phyloP scores from a whole-genome alignment of 2,113 vertebrate species.

The Ailurus styani region DNA sequence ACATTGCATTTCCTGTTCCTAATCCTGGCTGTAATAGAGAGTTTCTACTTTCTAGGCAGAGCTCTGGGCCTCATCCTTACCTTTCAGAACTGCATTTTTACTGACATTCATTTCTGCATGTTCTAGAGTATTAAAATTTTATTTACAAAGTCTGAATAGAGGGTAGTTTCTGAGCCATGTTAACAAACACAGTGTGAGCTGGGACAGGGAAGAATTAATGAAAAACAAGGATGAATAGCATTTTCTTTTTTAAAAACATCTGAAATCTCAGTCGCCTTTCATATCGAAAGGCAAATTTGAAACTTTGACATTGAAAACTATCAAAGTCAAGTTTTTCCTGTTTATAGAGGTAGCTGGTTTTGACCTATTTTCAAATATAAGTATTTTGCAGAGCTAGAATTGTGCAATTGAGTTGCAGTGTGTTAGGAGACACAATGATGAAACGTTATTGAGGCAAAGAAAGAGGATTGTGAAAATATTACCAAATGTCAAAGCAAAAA shows the following conservation, averaged over 20 bases:
- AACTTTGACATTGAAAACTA: neutral
- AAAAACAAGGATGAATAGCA: neutral
- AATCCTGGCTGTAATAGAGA: neutral
- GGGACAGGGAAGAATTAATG: neutral
- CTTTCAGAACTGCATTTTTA: neutral
- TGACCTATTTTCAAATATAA: neutral
- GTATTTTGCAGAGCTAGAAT: neutral
- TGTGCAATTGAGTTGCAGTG: neutral
- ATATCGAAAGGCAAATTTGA: neutral
- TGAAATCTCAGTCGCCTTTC: neutral
- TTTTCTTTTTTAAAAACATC: neutral
- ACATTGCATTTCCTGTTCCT: neutral
- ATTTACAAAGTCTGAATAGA: neutral
- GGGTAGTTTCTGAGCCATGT: neutral
- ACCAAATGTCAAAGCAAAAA: neutral
- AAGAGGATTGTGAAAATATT: neutral
- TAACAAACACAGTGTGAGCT: neutral
- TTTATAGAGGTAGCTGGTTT: neutral
- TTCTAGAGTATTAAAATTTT: neutral
- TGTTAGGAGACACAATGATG: neutral
- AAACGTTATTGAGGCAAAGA: slow-evolving; percentile 6
- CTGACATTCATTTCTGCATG: neutral
- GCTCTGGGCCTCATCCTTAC: neutral
- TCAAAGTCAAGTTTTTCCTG: neutral
- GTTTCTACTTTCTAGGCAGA: neutral